These are phyloP conservation scores for Oreortyx pictus DNA, from an alignment of 2,797 vertebrate species.

Conservation along the genomic window DNA sequence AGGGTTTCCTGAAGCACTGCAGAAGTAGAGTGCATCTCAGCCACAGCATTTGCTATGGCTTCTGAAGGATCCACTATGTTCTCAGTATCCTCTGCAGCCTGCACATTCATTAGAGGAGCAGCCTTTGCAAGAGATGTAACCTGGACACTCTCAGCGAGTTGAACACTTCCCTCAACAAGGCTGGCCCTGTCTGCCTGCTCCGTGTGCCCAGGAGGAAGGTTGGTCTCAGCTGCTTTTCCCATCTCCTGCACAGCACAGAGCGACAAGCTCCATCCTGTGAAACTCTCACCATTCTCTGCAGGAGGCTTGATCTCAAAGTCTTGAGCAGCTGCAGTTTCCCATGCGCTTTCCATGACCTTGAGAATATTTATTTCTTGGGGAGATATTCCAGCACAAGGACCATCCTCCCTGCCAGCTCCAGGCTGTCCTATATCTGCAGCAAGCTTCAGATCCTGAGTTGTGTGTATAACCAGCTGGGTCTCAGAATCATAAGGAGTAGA, in stretches of 20 bases:
- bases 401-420: neutral
- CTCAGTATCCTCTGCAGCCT: neutral
- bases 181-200: accelerated
- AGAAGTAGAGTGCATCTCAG: accelerated
- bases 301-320: neutral
- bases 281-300: neutral
- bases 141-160: accelerated
- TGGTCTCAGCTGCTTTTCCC: neutral
- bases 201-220: accelerated
- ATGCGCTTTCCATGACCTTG: accelerated
- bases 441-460: neutral
- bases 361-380: neutral
- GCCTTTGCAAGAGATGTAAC: neutral
- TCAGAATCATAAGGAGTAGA: accelerated
- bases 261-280: accelerated
- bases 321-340: neutral
- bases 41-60: accelerated
- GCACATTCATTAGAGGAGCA: neutral
- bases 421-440: neutral
- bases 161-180: neutral
- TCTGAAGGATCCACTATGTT: neutral
- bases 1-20: neutral
- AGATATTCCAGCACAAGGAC: accelerated
- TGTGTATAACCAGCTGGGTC: accelerated
- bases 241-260: neutral